These are phyloP conservation scores for Pyxicephalus adspersus DNA, from an alignment of 2,113 vertebrate genomes.

Conservation along the genomic window DNA sequence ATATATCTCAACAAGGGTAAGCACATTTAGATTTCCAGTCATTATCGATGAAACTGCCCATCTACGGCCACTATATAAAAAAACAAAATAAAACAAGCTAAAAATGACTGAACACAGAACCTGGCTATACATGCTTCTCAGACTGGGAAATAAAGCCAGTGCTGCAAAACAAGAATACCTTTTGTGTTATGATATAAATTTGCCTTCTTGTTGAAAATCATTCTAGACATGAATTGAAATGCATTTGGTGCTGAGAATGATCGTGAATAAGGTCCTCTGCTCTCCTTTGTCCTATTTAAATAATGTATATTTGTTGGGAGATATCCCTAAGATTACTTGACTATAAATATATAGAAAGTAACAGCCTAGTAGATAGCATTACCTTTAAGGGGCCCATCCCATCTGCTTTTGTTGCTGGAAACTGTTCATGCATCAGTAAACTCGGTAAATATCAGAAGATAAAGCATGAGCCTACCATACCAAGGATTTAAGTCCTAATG, in stretches of 20 bases:
- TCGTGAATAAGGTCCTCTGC: constrained; percentile 66
- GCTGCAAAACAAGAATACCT: too few relatives aligned
- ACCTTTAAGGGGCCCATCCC: constrained; percentile 86
- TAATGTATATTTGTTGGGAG: constrained; percentile 82
- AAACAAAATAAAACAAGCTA: too few relatives aligned
- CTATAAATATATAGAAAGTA: constrained; percentile 87
- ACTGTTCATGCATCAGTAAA: constrained; percentile 89
- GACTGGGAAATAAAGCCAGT: too few relatives aligned
- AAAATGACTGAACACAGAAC: too few relatives aligned
- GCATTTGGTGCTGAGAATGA: background rate
- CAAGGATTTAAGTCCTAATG: constrained; percentile 88
- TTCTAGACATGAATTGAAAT: background rate
- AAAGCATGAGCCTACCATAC: constrained; percentile 85
- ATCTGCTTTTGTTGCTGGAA: constrained; percentile 87
- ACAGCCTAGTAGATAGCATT: constrained; percentile 87
- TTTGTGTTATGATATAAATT: background rate
- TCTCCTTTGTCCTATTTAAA: constrained; percentile 77
- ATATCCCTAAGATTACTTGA: constrained; percentile 85
- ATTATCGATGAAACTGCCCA: too few relatives aligned
- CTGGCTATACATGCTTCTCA: too few relatives aligned
- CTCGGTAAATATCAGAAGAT: constrained; percentile 90
- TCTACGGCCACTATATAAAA: too few relatives aligned
- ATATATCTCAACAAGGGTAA: too few relatives aligned
- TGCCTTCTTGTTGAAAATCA: background rate
- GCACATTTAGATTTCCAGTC: too few relatives aligned